These are phyloP conservation scores for Pagetopsis macropterus DNA, from an alignment of 2,797 vertebrate species.

Conservation along the genomic window DNA sequence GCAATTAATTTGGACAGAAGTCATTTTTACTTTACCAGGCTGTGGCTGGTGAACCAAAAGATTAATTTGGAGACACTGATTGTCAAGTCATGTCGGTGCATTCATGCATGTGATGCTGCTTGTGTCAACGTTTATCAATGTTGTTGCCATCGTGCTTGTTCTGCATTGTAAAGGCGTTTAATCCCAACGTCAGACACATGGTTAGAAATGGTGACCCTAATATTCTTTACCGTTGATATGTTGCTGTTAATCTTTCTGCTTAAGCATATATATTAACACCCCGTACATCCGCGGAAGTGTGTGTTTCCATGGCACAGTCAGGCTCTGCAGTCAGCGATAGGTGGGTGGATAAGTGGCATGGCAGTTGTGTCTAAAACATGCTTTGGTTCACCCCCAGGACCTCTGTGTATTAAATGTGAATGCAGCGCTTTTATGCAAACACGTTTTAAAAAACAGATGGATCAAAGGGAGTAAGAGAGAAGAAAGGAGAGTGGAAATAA, in stretches of 20 bases:
- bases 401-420: constrained; percentile 79
- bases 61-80: constrained; percentile 69
- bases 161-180: constrained; percentile 34
- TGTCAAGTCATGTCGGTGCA: constrained; percentile 50
- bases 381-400: constrained; percentile 77
- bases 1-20: constrained; percentile 59
- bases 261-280: constrained; percentile 8
- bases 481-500: constrained; percentile 36
- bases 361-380: constrained; percentile 80
- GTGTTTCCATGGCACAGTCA: constrained; percentile 68
- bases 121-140: constrained; percentile 42
- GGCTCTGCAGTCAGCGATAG: constrained; percentile 71
- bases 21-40: constrained; percentile 56
- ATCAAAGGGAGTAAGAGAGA: constrained; percentile 29
- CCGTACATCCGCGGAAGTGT: constrained; percentile 47
- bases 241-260: constrained; percentile 27
- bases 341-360: constrained; percentile 83
- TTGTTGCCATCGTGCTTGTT: constrained; percentile 21
- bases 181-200: constrained; percentile 27
- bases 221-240: constrained; percentile 17
- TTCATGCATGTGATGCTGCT: constrained; percentile 42
- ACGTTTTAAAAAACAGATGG: constrained; percentile 48
- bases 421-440: constrained; percentile 65
- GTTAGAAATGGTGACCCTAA: constrained; percentile 11
- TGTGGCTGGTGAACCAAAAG: constrained; percentile 54